phyloP scores from a whole-genome alignment of 2,113 vertebrate genomes.

The Hirundichthys speculiger region DNA sequence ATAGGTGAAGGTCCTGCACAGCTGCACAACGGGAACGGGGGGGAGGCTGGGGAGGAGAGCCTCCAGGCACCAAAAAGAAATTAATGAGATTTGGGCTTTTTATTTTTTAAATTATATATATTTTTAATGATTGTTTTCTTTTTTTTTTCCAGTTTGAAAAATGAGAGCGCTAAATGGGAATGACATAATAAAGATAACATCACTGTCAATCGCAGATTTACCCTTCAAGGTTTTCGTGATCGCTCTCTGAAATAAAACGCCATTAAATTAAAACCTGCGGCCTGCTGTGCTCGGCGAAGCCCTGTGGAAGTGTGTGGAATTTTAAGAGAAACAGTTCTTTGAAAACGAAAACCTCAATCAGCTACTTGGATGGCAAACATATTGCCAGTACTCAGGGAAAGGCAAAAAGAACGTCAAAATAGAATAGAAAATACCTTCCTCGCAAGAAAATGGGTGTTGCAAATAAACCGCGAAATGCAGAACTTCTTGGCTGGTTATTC shows the following conservation, averaged over 20 bases:
- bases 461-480: too few relatives aligned
- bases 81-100: slow-evolving; percentile 54
- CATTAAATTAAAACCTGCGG: slow-evolving; percentile 5
- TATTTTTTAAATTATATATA: slow-evolving; percentile 21
- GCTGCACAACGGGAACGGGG: slow-evolving; percentile 58
- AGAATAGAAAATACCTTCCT: too few relatives aligned
- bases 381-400: too few relatives aligned
- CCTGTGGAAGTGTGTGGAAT: too few relatives aligned
- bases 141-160: too few relatives aligned
- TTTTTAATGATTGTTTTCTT: slow-evolving; percentile 6
- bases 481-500: too few relatives aligned
- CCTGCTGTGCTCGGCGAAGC: too few relatives aligned
- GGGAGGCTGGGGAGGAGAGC: slow-evolving; percentile 32
- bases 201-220: background rate
- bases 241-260: slow-evolving; percentile 26
- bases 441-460: too few relatives aligned
- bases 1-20: slow-evolving; percentile 76
- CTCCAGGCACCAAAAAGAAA: slow-evolving; percentile 46
- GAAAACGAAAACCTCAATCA: too few relatives aligned
- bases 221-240: slow-evolving; percentile 13
- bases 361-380: too few relatives aligned
- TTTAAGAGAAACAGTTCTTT: too few relatives aligned
- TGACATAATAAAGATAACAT: slow-evolving; percentile 24
- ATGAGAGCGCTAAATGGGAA: slow-evolving; percentile 1
- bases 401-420: too few relatives aligned